phyloP scores from a whole-genome alignment of 2,113 vertebrate genomes.

The Corydoras sp. region DNA sequence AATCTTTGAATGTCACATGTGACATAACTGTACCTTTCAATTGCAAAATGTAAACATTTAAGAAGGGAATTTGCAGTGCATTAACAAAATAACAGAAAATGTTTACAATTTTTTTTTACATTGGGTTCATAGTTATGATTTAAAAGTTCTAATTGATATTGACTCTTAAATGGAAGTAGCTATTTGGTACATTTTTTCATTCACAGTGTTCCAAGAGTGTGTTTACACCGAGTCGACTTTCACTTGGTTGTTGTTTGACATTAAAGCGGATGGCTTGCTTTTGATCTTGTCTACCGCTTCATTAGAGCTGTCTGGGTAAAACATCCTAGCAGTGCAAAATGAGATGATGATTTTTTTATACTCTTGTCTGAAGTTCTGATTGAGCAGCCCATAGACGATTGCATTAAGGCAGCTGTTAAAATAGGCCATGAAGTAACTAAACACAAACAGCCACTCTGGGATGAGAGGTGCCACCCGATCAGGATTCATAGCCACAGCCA shows the following conservation, averaged over 20 bases:
- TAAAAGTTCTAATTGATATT: neutral
- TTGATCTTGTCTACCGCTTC: slow-evolving; percentile 65
- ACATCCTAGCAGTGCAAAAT: slow-evolving; percentile 68
- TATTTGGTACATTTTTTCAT: slow-evolving; percentile 33
- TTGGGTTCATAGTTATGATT: slow-evolving; percentile 9
- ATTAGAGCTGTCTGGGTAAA: slow-evolving; percentile 73
- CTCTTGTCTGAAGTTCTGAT: slow-evolving; percentile 80
- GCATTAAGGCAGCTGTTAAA: slow-evolving; percentile 59
- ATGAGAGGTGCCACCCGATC: slow-evolving; percentile 54
- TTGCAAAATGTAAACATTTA: slow-evolving; percentile 39
- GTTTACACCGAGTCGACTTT: slow-evolving; percentile 74
- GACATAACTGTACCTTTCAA: slow-evolving; percentile 11
- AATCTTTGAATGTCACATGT: neutral
- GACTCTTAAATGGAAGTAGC: slow-evolving; percentile 7
- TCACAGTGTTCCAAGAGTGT: slow-evolving; percentile 27
- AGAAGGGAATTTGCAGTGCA: slow-evolving; percentile 24
- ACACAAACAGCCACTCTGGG: slow-evolving; percentile 50
- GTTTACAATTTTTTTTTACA: slow-evolving; percentile 1
- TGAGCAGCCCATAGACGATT: slow-evolving; percentile 78
- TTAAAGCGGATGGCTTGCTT: slow-evolving; percentile 73
- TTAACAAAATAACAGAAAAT: slow-evolving; percentile 19
- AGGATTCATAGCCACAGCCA: slow-evolving; percentile 74
- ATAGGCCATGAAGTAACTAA: slow-evolving; percentile 53
- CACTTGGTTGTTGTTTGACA: slow-evolving; percentile 71
- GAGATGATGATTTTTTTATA: slow-evolving; percentile 74